These are phyloP conservation scores for Syrista parreyssii DNA, from an alignment of 2,888 invertebrate species.

Conservation along the genomic window DNA sequence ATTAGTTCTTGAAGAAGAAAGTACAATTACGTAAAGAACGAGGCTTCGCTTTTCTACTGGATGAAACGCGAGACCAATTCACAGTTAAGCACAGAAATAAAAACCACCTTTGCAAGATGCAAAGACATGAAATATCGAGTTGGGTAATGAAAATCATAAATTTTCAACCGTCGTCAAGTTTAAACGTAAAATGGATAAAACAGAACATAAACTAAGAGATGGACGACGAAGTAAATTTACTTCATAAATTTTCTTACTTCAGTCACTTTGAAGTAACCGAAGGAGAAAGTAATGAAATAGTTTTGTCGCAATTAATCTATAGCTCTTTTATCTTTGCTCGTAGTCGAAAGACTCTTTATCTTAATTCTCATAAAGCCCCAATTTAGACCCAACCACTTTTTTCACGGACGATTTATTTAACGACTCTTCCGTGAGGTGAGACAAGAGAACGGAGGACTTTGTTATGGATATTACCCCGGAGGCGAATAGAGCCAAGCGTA, in stretches of 20 bases:
- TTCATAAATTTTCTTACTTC: too few species aligned
- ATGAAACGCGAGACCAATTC: too few species aligned
- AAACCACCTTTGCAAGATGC: neutral
- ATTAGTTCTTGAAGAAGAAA: neutral
- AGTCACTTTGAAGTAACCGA: neutral
- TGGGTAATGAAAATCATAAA: neutral
- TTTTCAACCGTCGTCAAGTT: neutral
- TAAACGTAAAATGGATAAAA: neutral
- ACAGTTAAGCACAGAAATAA: too few species aligned
- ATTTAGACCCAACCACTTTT: slow-evolving; percentile 30
- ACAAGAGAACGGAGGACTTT: slow-evolving; percentile 32
- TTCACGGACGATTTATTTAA: slow-evolving; percentile 46
- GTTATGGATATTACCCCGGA: slow-evolving; percentile 42
- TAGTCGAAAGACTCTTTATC: slow-evolving; percentile 19
- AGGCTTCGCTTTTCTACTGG: too few species aligned
- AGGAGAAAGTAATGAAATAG: neutral
- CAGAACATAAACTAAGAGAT: neutral
- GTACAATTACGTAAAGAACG: too few species aligned
- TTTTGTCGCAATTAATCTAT: neutral
- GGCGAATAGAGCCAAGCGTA: slow-evolving; percentile 28
- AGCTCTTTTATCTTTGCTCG: neutral
- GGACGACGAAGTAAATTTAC: neutral
- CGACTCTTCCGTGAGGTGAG: slow-evolving; percentile 27
- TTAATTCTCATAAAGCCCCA: slow-evolving; percentile 31
- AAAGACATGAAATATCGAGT: neutral